phyloP scores from a whole-genome alignment of 1,140 invertebrate genomes.

The Leptinotarsa defecta region DNA sequence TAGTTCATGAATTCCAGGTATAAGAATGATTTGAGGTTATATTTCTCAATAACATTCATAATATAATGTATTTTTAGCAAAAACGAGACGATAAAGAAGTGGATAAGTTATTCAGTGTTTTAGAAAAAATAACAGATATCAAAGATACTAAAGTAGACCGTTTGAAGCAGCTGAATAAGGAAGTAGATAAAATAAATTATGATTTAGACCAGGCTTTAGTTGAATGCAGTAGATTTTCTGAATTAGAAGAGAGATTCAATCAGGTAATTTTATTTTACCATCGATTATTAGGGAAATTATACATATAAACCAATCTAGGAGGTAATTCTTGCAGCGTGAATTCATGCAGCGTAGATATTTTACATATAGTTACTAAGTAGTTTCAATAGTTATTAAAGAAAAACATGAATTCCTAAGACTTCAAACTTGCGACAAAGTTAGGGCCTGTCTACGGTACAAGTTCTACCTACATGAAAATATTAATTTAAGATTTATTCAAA shows the following conservation, averaged over 20 bases:
- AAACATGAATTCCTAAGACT: too few relatives aligned
- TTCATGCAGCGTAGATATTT: too few relatives aligned
- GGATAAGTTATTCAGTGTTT: constrained; percentile 73
- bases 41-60: constrained; percentile 4
- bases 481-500: too few relatives aligned
- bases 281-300: too few relatives aligned
- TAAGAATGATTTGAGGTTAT: constrained; percentile 28
- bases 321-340: too few relatives aligned
- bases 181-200: constrained; percentile 67
- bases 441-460: too few relatives aligned
- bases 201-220: constrained; percentile 70
- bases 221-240: constrained; percentile 63
- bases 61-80: constrained; percentile 61
- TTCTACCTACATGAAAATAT: too few relatives aligned
- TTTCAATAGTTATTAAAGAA: too few relatives aligned
- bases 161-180: constrained; percentile 63
- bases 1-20: constrained; percentile 84
- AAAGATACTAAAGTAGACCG: constrained; percentile 72
- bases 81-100: constrained; percentile 78
- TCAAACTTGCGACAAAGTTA: too few relatives aligned
- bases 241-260: constrained; percentile 60
- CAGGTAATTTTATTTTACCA: constrained; percentile 50
- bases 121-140: constrained; percentile 78
- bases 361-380: too few relatives aligned
- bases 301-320: too few relatives aligned